A percentile compares a stretch with the other conserved stretches of the same genome.
Evolutionary conservation across 1,140 invertebrate species (phyloP).

Genomic region (Arion vulgaris): DNA sequence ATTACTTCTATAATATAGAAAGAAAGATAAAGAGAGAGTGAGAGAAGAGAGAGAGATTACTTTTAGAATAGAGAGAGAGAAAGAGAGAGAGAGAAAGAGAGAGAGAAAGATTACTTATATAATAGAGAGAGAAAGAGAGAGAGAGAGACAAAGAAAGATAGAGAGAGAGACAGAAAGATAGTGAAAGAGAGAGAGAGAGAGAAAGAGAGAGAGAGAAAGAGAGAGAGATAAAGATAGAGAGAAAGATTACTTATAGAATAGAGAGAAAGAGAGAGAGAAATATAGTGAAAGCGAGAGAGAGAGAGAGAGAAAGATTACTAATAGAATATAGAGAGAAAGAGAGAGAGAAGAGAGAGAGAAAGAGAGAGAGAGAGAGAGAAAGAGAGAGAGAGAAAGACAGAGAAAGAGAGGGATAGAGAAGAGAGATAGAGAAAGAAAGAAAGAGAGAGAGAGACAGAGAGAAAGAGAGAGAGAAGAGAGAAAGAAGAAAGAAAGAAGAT

Average conservation of each 20-base stretch:
- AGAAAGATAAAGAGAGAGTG: slow-evolving; percentile 21
- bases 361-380: background rate
- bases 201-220: too few species aligned
- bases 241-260: too few species aligned
- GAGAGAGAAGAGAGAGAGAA: slow-evolving; percentile 8
- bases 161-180: too few species aligned
- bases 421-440: background rate
- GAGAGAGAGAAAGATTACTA: background rate
- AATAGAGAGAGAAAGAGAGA: too few species aligned
- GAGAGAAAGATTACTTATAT: too few species aligned
- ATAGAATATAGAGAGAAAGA: background rate
- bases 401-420: background rate
- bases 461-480: background rate
- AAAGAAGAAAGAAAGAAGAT: background rate
- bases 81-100: too few species aligned
- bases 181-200: too few species aligned
- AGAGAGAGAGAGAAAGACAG: background rate
- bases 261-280: slow-evolving; percentile 14
- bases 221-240: too few species aligned
- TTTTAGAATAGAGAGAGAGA: background rate
- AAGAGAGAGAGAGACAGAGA: background rate
- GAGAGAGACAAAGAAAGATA: too few species aligned
- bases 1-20: too few species aligned
- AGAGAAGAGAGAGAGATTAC: background rate
- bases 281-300: background rate